Evolutionary conservation across 2,888 invertebrate species (phyloP).

Genomic region (Scrobipalpa atriplicella): DNA sequence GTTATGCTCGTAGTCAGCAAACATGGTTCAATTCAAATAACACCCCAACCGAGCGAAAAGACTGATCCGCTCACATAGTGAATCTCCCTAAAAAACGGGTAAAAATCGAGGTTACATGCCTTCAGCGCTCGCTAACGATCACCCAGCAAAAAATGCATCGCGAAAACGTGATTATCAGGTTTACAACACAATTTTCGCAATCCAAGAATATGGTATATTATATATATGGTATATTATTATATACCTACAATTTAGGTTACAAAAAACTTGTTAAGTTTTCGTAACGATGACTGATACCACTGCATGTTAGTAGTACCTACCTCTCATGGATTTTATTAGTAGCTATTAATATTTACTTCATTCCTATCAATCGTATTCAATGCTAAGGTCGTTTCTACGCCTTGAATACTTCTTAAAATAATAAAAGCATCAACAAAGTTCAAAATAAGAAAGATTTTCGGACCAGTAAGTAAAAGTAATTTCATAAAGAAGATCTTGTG

Average conservation of each 20-base stretch:
- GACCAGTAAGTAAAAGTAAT: neutral
- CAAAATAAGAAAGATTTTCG: neutral
- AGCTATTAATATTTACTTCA: too few relatives aligned
- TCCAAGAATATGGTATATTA: too few relatives aligned
- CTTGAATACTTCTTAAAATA: too few relatives aligned
- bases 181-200: slow-evolving; percentile 2
- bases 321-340: too few relatives aligned
- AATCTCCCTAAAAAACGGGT: neutral
- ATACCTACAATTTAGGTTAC: too few relatives aligned
- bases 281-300: slow-evolving; percentile 13
- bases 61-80: slow-evolving; percentile 12
- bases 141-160: slow-evolving; percentile 15
- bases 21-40: slow-evolving; percentile 9
- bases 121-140: slow-evolving; percentile 17
- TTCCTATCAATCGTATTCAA: too few relatives aligned
- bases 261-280: neutral
- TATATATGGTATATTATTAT: too few relatives aligned
- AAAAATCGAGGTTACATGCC: slow-evolving; percentile 11
- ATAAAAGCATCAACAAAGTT: neutral
- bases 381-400: too few relatives aligned
- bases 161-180: slow-evolving; percentile 1
- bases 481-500: neutral
- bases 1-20: neutral
- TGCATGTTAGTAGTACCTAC: too few relatives aligned
- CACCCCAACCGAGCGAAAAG: slow-evolving; percentile 1